Evolutionary conservation across 37 sponge, comb jelly and placozoan genomes (phyloP).

Genomic region (Tethya wilhelma): DNA sequence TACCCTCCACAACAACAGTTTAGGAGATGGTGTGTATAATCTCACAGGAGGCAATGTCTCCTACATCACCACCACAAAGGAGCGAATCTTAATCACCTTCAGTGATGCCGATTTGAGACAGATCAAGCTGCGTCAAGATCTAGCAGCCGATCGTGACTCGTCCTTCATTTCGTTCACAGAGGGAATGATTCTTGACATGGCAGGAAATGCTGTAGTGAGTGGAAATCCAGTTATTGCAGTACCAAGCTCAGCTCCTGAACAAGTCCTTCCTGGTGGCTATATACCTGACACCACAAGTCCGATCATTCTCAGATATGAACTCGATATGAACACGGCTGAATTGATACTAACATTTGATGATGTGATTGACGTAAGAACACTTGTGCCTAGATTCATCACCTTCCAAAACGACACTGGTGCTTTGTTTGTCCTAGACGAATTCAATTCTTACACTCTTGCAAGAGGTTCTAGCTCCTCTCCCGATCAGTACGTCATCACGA

Average conservation of each 20-base stretch:
- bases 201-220: slow-evolving; percentile 58
- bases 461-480: slow-evolving; percentile 52
- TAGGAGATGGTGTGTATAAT: slow-evolving; percentile 36
- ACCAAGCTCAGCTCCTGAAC: background rate
- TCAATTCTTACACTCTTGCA: slow-evolving; percentile 50
- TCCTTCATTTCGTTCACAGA: slow-evolving; percentile 71
- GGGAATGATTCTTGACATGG: slow-evolving; percentile 68
- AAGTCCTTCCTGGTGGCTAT: slow-evolving; percentile 20
- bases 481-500: slow-evolving; percentile 70
- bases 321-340: slow-evolving; percentile 83
- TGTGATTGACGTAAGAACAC: slow-evolving; percentile 65
- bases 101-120: slow-evolving; percentile 60
- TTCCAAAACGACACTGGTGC: slow-evolving; percentile 63
- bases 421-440: slow-evolving; percentile 27
- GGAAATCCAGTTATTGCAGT: slow-evolving; percentile 2
- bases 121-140: slow-evolving; percentile 76
- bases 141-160: slow-evolving; percentile 42
- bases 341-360: slow-evolving; percentile 81
- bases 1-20: slow-evolving; percentile 55
- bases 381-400: slow-evolving; percentile 64
- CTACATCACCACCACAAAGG: slow-evolving; percentile 34
- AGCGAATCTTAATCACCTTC: slow-evolving; percentile 53
- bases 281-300: slow-evolving; percentile 71
- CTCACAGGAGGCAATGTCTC: slow-evolving; percentile 70
- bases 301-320: slow-evolving; percentile 56